Conservation (phyloP, 2,113 vertebrate genomes). For the Heptranchias perlo region DNA sequence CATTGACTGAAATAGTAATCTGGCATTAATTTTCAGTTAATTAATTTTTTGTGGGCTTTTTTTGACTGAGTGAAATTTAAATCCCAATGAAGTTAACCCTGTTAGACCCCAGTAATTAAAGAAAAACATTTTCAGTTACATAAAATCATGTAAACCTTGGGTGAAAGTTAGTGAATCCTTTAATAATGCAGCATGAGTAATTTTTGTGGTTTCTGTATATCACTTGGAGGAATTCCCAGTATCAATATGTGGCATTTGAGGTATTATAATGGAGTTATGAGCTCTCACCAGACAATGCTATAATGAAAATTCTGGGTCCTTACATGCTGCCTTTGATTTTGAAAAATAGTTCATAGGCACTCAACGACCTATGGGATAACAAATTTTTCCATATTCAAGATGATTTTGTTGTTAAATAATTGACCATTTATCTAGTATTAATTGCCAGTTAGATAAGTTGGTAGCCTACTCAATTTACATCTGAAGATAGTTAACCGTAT, state of each 20-base stretch:
- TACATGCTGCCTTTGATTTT: neutral
- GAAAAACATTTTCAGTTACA: neutral
- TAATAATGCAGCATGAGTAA: neutral
- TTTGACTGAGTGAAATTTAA: neutral
- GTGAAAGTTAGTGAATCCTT: neutral
- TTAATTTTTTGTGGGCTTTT: conserved; percentile 6
- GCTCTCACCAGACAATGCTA: neutral
- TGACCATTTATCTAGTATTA: neutral
- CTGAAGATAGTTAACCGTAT: neutral
- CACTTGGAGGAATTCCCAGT: neutral
- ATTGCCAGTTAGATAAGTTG: neutral
- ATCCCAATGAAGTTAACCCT: neutral
- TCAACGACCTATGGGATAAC: neutral
- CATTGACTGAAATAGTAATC: neutral
- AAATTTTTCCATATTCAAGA: neutral
- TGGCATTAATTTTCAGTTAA: conserved; percentile 3
- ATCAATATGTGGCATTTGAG: neutral
- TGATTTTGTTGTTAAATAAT: neutral
- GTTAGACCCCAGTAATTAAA: neutral
- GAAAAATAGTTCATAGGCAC: neutral
- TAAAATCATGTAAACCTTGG: neutral
- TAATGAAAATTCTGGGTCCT: neutral
- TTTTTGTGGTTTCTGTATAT: neutral
- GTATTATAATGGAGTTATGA: conserved; percentile 1
- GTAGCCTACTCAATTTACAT: neutral